Evolutionary conservation across 2,113 vertebrate genomes (phyloP).

Genomic region (Lycaon pictus): DNA sequence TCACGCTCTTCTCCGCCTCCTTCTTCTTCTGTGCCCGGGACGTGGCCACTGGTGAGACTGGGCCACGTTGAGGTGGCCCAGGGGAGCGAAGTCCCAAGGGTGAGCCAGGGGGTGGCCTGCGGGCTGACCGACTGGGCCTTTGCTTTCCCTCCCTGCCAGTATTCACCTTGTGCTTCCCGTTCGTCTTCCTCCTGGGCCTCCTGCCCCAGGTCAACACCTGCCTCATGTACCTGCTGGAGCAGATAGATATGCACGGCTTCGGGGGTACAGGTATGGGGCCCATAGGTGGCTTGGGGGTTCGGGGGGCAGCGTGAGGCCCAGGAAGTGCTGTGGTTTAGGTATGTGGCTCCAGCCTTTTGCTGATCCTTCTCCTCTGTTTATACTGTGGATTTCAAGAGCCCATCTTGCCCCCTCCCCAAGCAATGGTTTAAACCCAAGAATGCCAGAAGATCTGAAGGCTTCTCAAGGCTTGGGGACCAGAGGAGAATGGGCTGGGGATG

Average conservation of each 20-base stretch:
- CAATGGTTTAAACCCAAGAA: not conserved
- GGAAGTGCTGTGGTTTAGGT: not conserved
- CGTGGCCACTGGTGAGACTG: conserved; percentile 86
- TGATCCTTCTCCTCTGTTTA: not conserved
- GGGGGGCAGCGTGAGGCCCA: not conserved
- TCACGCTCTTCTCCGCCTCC: conserved; percentile 87
- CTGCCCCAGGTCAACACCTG: conserved; percentile 96
- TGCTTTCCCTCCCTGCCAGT: conserved; percentile 82
- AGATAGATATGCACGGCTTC: conserved; percentile 95
- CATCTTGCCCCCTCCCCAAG: accelerated
- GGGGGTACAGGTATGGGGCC: conserved; percentile 91
- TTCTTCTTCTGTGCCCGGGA: conserved; percentile 89
- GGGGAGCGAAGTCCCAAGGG: not conserved
- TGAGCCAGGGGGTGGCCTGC: accelerated
- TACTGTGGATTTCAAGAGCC: too few species aligned
- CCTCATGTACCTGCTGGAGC: conserved; percentile 95
- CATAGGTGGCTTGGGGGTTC: not conserved
- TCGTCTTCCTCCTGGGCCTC: conserved; percentile 94
- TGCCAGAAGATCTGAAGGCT: not conserved
- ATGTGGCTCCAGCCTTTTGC: not conserved
- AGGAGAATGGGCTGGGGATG: not conserved
- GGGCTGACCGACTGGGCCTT: not conserved
- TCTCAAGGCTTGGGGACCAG: not conserved
- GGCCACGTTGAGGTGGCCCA: not conserved
- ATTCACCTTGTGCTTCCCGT: conserved; percentile 93